Base-by-base conservation (phyloP, 1,140 invertebrate species). In the Apolygus lucorum region DNA sequence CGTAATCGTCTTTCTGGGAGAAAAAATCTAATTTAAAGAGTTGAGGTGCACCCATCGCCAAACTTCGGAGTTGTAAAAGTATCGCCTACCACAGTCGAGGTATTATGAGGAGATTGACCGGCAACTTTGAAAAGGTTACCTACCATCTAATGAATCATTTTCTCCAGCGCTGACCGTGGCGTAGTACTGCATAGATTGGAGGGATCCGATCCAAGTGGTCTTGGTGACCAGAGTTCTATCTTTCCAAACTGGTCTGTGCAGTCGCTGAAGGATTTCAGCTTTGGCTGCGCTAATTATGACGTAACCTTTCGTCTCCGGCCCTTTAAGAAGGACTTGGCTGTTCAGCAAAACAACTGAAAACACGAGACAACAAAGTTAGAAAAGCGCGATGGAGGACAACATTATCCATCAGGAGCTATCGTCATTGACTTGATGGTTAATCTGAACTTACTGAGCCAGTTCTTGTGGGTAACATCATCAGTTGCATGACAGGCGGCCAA, bases 141-240 rank as follows among this genome's bases (percentile, higher is more conserved):
- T 69, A 75, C 76, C 75, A 73, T 76, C 74, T 14, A 86, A 78
- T 14, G 86, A 86, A 79, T 92, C 89, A 49, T 86, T 84, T 75
- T 91, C 88, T 14, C 90, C 90, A 42, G 84, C 83, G 78, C 89
- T 92, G 27, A 98, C 95, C 28, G 95, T 98, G 1, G 95, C 95
- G 82, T 98, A 99, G 81, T 98, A 99, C 85, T 98, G 95, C 95
- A 99, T 98, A 79, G 95, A 95, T 77, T 97, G 93, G 0, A 99
- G 82, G 68, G 90, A 88, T 8, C 95, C 95, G 63, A 92, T 88
- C 95, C 96, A 99, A 0, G 95, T 96, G 1, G 91, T 93, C 81
- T 98, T 98, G 11, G 92, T 89, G 17, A 95, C 90, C 0, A 96
- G 82, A 21, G 92, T 91, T 71, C 89, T 82, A 74, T 95, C 88